A percentile compares a stretch with the other conserved stretches of the same genome.
phyloP scores from a whole-genome alignment of 2,888 invertebrate species.

The Blomia tropicalis region DNA sequence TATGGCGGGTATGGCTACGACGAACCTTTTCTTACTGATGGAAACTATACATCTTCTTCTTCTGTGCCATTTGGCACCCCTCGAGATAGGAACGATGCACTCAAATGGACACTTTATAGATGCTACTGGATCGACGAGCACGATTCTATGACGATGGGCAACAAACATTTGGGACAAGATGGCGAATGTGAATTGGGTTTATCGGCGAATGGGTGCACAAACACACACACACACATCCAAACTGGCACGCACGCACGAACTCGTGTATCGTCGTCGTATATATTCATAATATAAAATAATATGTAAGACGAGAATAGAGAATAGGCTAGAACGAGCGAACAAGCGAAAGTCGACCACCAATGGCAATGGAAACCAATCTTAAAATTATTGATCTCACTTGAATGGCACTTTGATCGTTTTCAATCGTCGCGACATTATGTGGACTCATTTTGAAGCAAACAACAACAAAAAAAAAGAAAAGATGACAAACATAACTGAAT shows the following conservation, averaged over 20 bases:
- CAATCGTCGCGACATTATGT: slow-evolving; percentile 6
- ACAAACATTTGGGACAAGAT: background rate
- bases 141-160: background rate
- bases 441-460: slow-evolving; percentile 7
- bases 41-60: no score
- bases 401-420: slow-evolving; percentile 13
- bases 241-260: no score
- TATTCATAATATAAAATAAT: no score
- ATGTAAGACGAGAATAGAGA: no score
- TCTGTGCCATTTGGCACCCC: background rate
- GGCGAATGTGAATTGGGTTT: no score
- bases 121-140: background rate
- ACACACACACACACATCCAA: no score
- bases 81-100: background rate
- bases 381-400: slow-evolving; percentile 9
- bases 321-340: no score
- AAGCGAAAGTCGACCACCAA: no score
- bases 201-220: no score
- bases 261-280: no score
- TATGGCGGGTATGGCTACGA: no score
- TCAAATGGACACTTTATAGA: slow-evolving; percentile 7
- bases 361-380: background rate
- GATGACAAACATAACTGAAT: no score
- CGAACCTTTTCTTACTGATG: background rate
- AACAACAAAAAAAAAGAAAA: background rate